These are phyloP conservation scores for Silurus glanis DNA, from an alignment of 2,113 vertebrate genomes.

Conservation along the genomic window DNA sequence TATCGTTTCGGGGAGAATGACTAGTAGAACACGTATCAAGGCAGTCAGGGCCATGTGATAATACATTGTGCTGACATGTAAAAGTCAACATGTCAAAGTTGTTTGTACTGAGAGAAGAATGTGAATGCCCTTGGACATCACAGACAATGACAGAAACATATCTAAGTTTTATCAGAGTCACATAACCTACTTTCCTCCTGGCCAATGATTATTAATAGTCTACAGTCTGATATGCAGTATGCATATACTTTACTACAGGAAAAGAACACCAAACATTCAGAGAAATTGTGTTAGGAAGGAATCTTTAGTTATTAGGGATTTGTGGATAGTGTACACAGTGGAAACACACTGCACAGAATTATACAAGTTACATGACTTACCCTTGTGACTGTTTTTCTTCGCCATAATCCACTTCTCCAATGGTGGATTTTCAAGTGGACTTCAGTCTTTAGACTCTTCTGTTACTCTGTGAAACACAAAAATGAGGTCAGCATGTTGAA, in stretches of 20 bases:
- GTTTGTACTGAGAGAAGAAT: constrained; percentile 10
- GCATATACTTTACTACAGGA: constrained; percentile 3
- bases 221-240: neutral
- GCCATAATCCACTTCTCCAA: constrained; percentile 64
- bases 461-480: constrained; percentile 25
- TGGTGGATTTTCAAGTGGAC: constrained; percentile 2
- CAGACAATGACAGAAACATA: neutral
- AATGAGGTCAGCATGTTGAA: constrained; percentile 19
- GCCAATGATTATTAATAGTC: neutral
- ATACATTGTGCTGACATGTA: neutral
- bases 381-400: constrained; percentile 73
- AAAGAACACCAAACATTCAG: neutral
- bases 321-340: constrained; percentile 7
- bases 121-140: neutral
- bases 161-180: neutral
- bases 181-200: neutral
- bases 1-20: neutral
- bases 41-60: neutral
- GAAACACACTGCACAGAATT: neutral
- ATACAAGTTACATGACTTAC: constrained; percentile 54
- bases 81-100: constrained; percentile 5
- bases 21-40: neutral
- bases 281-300: neutral
- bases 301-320: neutral
- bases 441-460: constrained; percentile 29